Percentiles rank a stretch among this genome's conserved stretches.
phyloP scores from a whole-genome alignment of 2,797 vertebrate species.

The Otolemur crassicaudatus region DNA sequence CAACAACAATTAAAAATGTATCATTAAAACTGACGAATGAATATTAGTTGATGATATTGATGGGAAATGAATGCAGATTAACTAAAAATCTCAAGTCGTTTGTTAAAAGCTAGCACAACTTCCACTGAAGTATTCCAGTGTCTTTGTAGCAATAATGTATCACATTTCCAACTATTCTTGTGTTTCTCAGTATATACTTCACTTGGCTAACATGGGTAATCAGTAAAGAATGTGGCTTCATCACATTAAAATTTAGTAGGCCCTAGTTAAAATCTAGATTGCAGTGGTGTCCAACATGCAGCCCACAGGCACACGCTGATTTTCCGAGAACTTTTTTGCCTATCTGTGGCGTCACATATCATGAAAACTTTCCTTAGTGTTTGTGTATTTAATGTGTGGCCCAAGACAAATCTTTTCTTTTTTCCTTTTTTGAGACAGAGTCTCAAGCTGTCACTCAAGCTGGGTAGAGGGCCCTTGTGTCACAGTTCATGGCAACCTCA shows the following conservation, averaged over 20 bases:
- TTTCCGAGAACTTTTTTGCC: too few relatives aligned
- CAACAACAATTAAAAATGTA: slow-evolving; percentile 24
- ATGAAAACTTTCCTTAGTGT: too few relatives aligned
- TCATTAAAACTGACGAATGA: neutral
- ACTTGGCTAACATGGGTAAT: neutral
- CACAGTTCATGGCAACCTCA: too few relatives aligned
- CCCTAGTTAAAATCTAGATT: neutral
- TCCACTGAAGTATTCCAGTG: neutral
- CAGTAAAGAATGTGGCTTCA: slow-evolving; percentile 34
- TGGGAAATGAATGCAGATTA: neutral
- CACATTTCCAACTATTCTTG: slow-evolving; percentile 14
- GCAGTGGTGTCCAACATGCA: too few relatives aligned
- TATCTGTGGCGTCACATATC: too few relatives aligned
- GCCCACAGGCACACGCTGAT: too few relatives aligned
- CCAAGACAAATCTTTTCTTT: too few relatives aligned
- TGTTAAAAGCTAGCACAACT: neutral
- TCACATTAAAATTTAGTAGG: slow-evolving; percentile 43
- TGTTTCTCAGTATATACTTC: neutral
- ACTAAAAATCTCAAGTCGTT: slow-evolving; percentile 1
- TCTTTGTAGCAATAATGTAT: neutral
- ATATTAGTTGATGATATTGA: neutral
- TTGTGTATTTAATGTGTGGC: too few relatives aligned
- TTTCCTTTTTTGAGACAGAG: too few relatives aligned
- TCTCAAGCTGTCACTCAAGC: too few relatives aligned
- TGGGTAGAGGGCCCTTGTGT: too few relatives aligned